Evolutionary conservation across 2,113 vertebrate species (phyloP).

Genomic region (Mustelus asterias): DNA sequence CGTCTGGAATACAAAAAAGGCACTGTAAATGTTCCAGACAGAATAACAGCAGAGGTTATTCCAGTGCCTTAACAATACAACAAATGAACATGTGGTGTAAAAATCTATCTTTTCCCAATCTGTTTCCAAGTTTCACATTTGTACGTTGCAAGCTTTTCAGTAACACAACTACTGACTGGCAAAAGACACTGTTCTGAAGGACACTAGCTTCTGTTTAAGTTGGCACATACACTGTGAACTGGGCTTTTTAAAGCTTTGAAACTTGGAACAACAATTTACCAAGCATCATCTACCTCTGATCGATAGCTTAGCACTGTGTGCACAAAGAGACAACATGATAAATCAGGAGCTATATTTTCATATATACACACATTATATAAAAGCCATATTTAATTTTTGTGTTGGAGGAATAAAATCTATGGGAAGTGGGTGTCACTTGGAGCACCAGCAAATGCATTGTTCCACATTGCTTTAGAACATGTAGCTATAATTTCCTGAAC

Average conservation of each 20-base stretch:
- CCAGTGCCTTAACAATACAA: conserved; percentile 9
- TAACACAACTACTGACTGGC: background rate
- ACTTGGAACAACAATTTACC: background rate
- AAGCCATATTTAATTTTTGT: background rate
- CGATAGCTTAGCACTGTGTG: background rate
- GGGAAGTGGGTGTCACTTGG: background rate
- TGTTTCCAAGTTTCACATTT: background rate
- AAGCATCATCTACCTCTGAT: background rate
- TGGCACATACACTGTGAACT: background rate
- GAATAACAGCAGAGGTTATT: background rate
- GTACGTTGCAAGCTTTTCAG: background rate
- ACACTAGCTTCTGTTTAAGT: background rate
- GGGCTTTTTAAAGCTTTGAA: background rate
- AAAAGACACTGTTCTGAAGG: background rate
- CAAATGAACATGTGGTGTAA: background rate
- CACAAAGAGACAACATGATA: background rate
- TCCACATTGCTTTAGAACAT: background rate
- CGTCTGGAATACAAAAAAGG: background rate
- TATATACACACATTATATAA: background rate
- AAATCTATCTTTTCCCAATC: background rate
- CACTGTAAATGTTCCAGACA: background rate
- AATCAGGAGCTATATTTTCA: background rate
- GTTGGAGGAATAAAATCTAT: background rate
- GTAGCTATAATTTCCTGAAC: background rate
- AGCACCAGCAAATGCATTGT: background rate